Conservation (phyloP, 2,113 vertebrate genomes). For the Anguilla japonica region DNA sequence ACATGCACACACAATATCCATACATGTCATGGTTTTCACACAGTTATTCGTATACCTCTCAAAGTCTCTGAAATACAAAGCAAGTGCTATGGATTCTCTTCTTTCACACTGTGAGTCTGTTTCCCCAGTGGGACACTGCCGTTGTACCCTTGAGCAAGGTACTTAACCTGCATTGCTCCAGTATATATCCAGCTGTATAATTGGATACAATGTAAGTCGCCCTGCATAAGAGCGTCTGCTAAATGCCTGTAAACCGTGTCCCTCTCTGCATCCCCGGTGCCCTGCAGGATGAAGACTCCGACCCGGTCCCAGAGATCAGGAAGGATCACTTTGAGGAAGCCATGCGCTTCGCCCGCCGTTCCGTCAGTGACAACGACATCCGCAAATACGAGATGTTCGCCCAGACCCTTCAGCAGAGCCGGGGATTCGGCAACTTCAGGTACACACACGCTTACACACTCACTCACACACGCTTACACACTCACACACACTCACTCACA, state of each 20-base stretch:
- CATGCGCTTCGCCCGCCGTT: slow-evolving; percentile 58
- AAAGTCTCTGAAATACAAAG: no score
- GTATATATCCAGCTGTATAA: no score
- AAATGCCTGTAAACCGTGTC: background rate
- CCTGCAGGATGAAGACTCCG: slow-evolving; percentile 51
- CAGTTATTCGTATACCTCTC: no score
- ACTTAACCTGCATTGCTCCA: no score
- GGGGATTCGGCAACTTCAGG: slow-evolving; percentile 60
- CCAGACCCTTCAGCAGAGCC: slow-evolving; percentile 57
- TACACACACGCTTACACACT: slow-evolving; percentile 15
- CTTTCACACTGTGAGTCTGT: no score
- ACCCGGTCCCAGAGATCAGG: slow-evolving; percentile 57
- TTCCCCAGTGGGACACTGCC: no score
- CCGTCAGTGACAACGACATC: slow-evolving; percentile 60
- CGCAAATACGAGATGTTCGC: slow-evolving; percentile 62
- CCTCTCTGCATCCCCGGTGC: background rate
- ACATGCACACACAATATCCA: no score
- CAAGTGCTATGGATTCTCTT: no score
- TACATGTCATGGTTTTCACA: no score
- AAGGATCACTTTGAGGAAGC: slow-evolving; percentile 61
- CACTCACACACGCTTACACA: background rate
- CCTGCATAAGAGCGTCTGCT: no score
- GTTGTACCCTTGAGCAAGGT: no score
- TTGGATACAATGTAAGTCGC: no score
- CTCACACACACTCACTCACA: background rate